Evolutionary conservation across 1,140 invertebrate genomes (phyloP).

Genomic region (Bombus balteatus): DNA sequence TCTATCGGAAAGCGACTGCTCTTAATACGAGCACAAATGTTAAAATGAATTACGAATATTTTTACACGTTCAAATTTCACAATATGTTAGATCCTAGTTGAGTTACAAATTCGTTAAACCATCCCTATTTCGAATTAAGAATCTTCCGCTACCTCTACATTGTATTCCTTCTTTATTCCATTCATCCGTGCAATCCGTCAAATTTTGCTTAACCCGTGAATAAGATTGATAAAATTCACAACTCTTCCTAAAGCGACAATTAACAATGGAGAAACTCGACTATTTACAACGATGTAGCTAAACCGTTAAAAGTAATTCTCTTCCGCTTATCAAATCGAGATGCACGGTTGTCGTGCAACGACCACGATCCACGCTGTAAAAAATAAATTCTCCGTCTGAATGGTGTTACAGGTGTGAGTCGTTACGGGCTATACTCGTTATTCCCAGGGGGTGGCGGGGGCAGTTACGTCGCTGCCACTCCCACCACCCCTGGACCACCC

Average conservation of each 20-base stretch:
- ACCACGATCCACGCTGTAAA: neutral
- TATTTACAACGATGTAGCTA: neutral
- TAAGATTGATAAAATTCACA: neutral
- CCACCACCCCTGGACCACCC: slow-evolving; percentile 80
- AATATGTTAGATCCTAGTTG: neutral
- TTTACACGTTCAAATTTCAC: neutral
- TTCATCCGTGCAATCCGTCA: neutral
- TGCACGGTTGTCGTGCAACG: neutral
- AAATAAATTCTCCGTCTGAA: slow-evolving; percentile 46
- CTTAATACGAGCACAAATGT: neutral
- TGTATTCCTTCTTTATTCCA: neutral
- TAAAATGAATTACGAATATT: neutral
- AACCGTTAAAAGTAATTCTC: neutral
- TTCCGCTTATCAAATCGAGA: neutral
- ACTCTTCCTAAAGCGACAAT: neutral
- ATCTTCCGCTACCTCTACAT: neutral
- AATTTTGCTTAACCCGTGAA: neutral
- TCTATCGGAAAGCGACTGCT: neutral
- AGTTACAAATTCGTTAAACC: neutral
- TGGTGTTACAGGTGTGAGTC: slow-evolving; percentile 82
- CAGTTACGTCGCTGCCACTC: slow-evolving; percentile 80
- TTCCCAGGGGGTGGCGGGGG: slow-evolving; percentile 83
- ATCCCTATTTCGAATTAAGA: neutral
- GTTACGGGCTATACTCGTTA: slow-evolving; percentile 84
- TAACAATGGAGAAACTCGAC: neutral